Base-by-base conservation (phyloP, 2,888 invertebrate species). In the Venustoraphidia nigricollis region DNA sequence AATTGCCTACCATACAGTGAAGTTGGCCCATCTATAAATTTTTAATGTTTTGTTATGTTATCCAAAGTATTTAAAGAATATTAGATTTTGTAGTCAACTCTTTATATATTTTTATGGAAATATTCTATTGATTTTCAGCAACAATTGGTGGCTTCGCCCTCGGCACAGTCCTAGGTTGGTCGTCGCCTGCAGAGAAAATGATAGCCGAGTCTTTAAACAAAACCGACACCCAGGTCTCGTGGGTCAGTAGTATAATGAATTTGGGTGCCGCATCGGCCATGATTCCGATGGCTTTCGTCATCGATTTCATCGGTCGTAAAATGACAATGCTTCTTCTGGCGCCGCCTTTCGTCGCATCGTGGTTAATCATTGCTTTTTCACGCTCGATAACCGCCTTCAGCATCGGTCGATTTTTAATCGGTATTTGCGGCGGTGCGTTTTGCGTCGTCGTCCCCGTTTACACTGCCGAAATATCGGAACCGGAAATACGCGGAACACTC, bases 381-480 rank as follows among this genome's bases (percentile, higher is more conserved):
- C 46, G 47, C 13, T 41, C 49, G 38, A 45, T 46, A 11, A 37
- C 38, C 37, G 44, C 55, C 37, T 52, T 57, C 41, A 55, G 53
- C 41, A 14, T 55, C 2, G 58, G 55, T 10, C 52, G 63, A 39
- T 53, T 70, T 13, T 35, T 71, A 6, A 63, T 64, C 46, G 75
- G 75, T 6, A 61, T 69, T 50, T 69, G 68, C 38, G 59, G 75
- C 58, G 85, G 84, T 42, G 79, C 81, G 0, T 75, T 79, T 36
- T 85, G 86, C 59, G 84, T 90, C 2, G 75, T 83, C 3, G 82
- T 82, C 0, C 89, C 91, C 0, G 81, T 86, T 67, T 92, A 89
- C 63, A 80, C 90, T 34, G 81, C 81, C 1, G 92, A 92, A 68
- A 83, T 87, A 34, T 81, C 88, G 0, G 84, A 89, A 59, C 79